Evolutionary conservation across 2,888 invertebrate genomes (phyloP), one percentile per base, ranked within the genome.

Genomic region (Orthonevra nobilis): DNA sequence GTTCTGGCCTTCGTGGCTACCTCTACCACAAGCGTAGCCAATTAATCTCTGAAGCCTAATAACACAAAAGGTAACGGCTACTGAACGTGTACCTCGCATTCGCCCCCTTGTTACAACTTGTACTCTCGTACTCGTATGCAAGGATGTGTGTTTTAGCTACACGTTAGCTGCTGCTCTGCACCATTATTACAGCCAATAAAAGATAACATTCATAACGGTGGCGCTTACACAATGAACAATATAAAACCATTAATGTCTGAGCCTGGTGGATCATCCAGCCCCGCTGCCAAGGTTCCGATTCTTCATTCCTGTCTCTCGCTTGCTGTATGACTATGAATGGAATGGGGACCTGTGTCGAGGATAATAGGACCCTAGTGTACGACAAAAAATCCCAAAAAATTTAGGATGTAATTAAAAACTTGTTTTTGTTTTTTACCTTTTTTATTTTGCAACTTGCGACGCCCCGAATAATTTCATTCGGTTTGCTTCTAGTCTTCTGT

Each of bases 141-240:
- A n/a, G n/a, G 61, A 61, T 48, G 40, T 52, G 40, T 15, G 14
- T 56, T 40, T 46, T 46, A 58, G 52, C 46, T 42, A 46, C 17
- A 60, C 40, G 58, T 20, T 64, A 10, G 64, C 10, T 60, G 72
- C 58, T 72, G n/a, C n/a, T n/a, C n/a, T n/a, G n/a, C n/a, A n/a
- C 72, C 66, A 72, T 64, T 77, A 77, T 72, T 77, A 60, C 72
- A 26, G 32, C 30, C 77, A 77, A 77, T 77, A 77, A 77, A 77
- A 72, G 72, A 77, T 77, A 72, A 77, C 77, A 77, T 77, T 77
- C 77, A 77, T 66, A 77, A 77, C 64, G 46, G 52, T 72, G 48
- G 66, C 64, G 23, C 32, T 60, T 58, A 52, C 38, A 72, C 54
- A n/a, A n/a, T 60, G 72, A 72, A 77, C 64, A 77, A 58, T 72